Evolutionary conservation across 2,888 invertebrate genomes (phyloP).

Genomic region (Himalopsyche tibetana): DNA sequence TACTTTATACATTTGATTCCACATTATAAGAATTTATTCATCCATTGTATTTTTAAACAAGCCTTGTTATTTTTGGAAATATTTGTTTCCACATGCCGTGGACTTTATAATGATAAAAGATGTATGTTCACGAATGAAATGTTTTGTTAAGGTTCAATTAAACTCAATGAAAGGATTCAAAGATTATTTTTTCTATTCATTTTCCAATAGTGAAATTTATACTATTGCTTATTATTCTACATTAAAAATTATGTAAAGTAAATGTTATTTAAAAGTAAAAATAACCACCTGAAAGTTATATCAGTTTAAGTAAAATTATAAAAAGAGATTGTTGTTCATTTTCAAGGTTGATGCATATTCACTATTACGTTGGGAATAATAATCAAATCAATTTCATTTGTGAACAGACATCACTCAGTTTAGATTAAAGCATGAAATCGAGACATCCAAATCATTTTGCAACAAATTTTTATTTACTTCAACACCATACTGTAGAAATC

Average conservation of each 20-base stretch:
- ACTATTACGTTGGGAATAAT: no score
- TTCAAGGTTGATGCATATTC: no score
- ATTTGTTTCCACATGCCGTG: conserved; percentile 18
- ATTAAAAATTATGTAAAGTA: no score
- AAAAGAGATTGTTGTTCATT: no score
- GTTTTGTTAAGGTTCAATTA: background rate
- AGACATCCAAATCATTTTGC: conserved; percentile 54
- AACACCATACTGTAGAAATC: background rate
- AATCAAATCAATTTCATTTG: background rate
- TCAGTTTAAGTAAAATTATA: no score
- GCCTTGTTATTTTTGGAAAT: conserved; percentile 28
- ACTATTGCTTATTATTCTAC: background rate
- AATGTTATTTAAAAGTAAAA: no score
- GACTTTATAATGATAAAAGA: background rate
- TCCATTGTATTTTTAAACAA: conserved; percentile 23
- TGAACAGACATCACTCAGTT: conserved; percentile 48
- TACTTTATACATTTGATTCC: background rate
- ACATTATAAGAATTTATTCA: conserved; percentile 1
- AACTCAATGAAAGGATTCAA: background rate
- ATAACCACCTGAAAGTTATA: no score
- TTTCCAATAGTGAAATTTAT: background rate
- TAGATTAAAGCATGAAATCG: conserved; percentile 59
- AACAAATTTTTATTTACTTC: conserved; percentile 36
- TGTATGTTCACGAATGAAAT: conserved; percentile 4
- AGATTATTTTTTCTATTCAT: background rate